phyloP scores from a whole-genome alignment of 2,888 invertebrate genomes.

The Nysson spinosus region DNA sequence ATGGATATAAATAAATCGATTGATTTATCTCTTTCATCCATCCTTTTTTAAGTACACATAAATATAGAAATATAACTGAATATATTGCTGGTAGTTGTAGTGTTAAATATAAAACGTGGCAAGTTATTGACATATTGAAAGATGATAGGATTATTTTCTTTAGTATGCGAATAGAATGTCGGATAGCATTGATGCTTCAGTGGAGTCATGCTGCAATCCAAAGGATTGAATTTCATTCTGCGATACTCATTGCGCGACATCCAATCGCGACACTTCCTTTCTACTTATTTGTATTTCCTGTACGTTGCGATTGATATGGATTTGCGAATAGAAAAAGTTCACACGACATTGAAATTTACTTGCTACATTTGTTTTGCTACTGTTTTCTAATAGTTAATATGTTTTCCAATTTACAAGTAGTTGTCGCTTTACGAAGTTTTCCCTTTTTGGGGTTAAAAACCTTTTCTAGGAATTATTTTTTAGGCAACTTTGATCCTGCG shows the following conservation, averaged over 20 bases:
- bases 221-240: slow-evolving; percentile 41
- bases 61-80: too few species aligned
- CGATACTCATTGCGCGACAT: slow-evolving; percentile 40
- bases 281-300: slow-evolving; percentile 40
- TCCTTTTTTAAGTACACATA: too few species aligned
- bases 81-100: too few species aligned
- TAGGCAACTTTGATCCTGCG: too few species aligned
- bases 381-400: too few species aligned
- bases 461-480: too few species aligned
- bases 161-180: slow-evolving; percentile 31
- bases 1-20: too few species aligned
- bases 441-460: too few species aligned
- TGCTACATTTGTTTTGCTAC: neutral
- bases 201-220: slow-evolving; percentile 26
- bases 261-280: slow-evolving; percentile 34
- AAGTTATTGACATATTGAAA: slow-evolving; percentile 29
- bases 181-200: slow-evolving; percentile 36
- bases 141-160: slow-evolving; percentile 40
- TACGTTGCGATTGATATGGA: slow-evolving; percentile 35
- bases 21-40: too few species aligned
- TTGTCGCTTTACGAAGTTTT: too few species aligned
- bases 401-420: too few species aligned
- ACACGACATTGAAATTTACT: slow-evolving; percentile 10
- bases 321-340: slow-evolving; percentile 1
- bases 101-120: slow-evolving; percentile 3